phyloP scores from a whole-genome alignment of 2,797 vertebrate species.

The Falco rusticolus region DNA sequence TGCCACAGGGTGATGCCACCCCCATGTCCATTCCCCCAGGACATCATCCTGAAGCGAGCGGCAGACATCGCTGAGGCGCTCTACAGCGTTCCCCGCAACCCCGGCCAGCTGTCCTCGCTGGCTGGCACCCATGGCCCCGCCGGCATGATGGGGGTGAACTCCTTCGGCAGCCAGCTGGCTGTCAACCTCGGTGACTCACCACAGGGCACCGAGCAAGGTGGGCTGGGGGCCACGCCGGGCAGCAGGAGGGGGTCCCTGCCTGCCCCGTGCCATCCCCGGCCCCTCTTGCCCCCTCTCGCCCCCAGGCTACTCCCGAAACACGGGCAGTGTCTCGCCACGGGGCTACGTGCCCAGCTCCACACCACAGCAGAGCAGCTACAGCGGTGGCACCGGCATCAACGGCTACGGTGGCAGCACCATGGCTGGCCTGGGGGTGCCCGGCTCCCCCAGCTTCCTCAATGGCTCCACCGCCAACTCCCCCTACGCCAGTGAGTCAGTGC shows the following conservation, averaged over 20 bases:
- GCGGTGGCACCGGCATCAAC: slow-evolving; percentile 88
- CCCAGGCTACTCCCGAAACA: slow-evolving; percentile 90
- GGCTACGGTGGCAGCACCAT: slow-evolving; percentile 86
- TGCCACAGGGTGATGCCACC: accelerated
- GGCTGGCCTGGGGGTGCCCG: slow-evolving; percentile 90
- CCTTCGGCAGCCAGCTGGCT: slow-evolving; percentile 90
- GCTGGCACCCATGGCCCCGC: slow-evolving; percentile 84
- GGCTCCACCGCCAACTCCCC: slow-evolving; percentile 93
- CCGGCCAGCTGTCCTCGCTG: slow-evolving; percentile 88
- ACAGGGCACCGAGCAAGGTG: slow-evolving; percentile 88
- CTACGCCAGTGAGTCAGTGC: slow-evolving; percentile 89
- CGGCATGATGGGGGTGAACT: slow-evolving; percentile 90
- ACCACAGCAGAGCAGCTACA: slow-evolving; percentile 91
- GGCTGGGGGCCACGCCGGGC: accelerated
- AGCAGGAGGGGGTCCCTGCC: background rate
- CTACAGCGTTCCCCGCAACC: slow-evolving; percentile 90
- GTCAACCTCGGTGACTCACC: slow-evolving; percentile 89
- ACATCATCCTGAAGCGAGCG: slow-evolving; percentile 85
- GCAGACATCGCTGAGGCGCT: slow-evolving; percentile 86
- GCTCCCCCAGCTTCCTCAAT: slow-evolving; percentile 94
- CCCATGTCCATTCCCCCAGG: slow-evolving; percentile 58
- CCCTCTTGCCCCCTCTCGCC: background rate
- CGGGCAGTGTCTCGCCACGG: slow-evolving; percentile 85
- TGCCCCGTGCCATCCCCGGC: background rate
- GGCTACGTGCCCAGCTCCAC: slow-evolving; percentile 91